phyloP scores from a whole-genome alignment of 1,140 invertebrate species.

The Drosophila navojoa region DNA sequence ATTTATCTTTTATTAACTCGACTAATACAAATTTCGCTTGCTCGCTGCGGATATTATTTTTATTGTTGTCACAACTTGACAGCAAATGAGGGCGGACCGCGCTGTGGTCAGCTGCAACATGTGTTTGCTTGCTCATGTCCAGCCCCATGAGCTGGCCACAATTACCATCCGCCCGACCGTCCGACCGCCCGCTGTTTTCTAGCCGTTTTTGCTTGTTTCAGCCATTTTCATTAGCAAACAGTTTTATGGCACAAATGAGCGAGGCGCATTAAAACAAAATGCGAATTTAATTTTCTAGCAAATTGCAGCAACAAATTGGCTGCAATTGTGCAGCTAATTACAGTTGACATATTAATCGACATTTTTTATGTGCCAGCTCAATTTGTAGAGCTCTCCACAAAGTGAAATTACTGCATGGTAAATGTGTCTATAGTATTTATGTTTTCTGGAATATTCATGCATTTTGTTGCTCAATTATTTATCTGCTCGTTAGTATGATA shows the following conservation, averaged over 20 bases:
- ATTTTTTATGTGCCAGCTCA: background rate
- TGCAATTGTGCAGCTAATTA: slow-evolving; percentile 24
- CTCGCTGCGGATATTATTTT: slow-evolving; percentile 60
- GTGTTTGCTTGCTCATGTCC: slow-evolving; percentile 1
- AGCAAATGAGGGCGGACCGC: slow-evolving; percentile 1
- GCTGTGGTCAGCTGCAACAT: background rate
- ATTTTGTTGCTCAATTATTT: too few species aligned
- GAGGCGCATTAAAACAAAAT: slow-evolving; percentile 13
- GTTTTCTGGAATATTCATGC: too few species aligned
- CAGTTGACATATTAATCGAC: slow-evolving; percentile 15
- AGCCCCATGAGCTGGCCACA: background rate
- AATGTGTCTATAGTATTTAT: too few species aligned
- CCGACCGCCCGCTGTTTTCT: too few species aligned
- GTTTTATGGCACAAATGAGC: background rate
- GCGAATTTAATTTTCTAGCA: slow-evolving; percentile 14
- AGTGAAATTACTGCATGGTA: too few species aligned
- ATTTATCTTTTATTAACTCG: slow-evolving; percentile 21
- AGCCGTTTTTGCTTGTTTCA: background rate
- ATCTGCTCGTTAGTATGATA: too few species aligned
- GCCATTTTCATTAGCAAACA: background rate
- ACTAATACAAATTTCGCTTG: slow-evolving; percentile 41
- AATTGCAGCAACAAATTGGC: slow-evolving; percentile 18
- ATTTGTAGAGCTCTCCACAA: too few species aligned
- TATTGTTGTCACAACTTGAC: slow-evolving; percentile 34
- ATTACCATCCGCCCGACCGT: background rate